Evolutionary conservation across 2,797 vertebrate species (phyloP).

Genomic region (Valencia hispanica): DNA sequence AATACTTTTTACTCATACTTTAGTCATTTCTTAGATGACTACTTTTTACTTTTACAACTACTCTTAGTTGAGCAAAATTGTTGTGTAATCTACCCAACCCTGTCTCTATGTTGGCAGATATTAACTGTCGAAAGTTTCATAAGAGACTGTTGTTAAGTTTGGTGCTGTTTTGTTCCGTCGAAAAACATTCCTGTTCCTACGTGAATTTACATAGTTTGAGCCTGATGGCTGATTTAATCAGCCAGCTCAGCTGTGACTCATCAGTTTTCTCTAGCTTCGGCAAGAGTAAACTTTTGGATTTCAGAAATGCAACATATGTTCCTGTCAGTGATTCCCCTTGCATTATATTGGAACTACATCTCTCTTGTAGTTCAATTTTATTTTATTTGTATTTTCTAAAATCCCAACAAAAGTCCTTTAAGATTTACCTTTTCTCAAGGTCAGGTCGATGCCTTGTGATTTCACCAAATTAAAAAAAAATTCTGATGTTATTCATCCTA

Average conservation of each 20-base stretch:
- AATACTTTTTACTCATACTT: too few relatives aligned
- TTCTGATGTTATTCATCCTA: neutral
- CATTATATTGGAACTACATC: neutral
- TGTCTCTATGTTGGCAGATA: neutral
- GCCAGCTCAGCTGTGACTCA: neutral
- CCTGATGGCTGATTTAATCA: neutral
- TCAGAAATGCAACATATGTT: neutral
- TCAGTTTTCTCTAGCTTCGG: neutral
- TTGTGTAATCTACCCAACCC: too few relatives aligned
- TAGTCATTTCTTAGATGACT: too few relatives aligned
- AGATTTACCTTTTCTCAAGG: neutral
- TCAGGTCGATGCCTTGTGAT: neutral
- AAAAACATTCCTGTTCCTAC: neutral
- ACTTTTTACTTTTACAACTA: too few relatives aligned
- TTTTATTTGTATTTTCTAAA: too few relatives aligned
- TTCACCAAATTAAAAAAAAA: neutral
- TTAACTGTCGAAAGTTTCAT: neutral
- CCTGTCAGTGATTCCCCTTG: neutral
- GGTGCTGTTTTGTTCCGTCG: neutral
- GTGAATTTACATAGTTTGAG: neutral
- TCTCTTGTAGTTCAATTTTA: neutral
- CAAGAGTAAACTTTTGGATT: neutral
- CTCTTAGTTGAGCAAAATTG: too few relatives aligned
- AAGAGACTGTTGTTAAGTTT: neutral
- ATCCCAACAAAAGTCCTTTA: neutral